Evolutionary conservation across 2,888 invertebrate species (phyloP), one percentile per base, ranked within the genome.

Genomic region (Cephalotes varians): DNA sequence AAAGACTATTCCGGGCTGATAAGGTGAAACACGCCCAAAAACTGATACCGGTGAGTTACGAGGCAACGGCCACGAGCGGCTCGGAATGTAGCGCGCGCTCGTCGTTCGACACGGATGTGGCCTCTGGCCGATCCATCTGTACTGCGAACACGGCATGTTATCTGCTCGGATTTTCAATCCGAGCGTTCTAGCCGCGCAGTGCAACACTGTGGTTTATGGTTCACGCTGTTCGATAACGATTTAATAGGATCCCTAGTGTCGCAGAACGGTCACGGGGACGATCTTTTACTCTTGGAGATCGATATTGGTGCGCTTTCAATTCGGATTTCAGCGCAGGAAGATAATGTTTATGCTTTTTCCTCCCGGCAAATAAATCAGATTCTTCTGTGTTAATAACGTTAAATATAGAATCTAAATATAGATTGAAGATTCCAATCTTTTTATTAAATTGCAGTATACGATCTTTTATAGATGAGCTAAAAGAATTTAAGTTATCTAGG

Each of bases 1-100:
- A 71, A 28, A 49, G 54, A 74, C 56, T 76, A 58, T 83, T 76
- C 56, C 49, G 34, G 28, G 1, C 44, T 67, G 87, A 86, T 87
- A 86, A 85, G 82, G 44, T 74, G 72, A 71, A 80, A 77, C 82
- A 82, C 82, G 84, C 79, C 87, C 81, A 79, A 85, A 86, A 87
- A 76, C 49, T 65, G 87, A 87, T 87, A 85, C 12, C 79, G 18
- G 0, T 74, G 60, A 81, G 31, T 83, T 85, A 81, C 18, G 81
- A 71, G 69, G 51, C 28, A 60, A 49, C 25, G 49, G 54, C 21
- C 21, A 64, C 79, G 54, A 49, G 37, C 81, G 21, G 28, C 58
- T 31, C 31, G 58, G 60, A 31, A 64, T 2, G 64, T 54, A 31
- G 56, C 34, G 51, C 31, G 54, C 54, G 12, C 25, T 25, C 44